Conservation (phyloP, 2,888 invertebrate species). For the Strigamia crassipes region DNA sequence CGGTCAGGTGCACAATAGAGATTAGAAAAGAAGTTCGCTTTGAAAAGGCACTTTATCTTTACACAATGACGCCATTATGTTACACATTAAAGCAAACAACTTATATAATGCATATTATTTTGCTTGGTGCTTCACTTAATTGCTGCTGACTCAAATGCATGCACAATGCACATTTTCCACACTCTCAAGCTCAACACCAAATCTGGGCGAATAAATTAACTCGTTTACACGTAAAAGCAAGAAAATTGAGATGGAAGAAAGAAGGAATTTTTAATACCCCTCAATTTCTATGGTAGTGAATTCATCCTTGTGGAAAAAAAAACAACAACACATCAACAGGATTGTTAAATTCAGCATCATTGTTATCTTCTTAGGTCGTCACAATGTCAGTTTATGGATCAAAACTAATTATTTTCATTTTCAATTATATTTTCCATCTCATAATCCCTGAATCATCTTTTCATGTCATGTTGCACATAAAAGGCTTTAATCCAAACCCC, state of each 20-base stretch:
- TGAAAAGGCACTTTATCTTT: constrained; percentile 9
- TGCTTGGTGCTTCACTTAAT: constrained; percentile 15
- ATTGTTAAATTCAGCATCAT: no score
- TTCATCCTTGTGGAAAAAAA: neutral
- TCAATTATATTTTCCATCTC: neutral
- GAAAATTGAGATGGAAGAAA: neutral
- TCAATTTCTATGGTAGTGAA: neutral
- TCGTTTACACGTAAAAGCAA: neutral
- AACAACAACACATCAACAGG: no score
- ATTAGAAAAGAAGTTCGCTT: neutral
- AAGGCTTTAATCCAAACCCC: neutral
- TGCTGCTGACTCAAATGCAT: neutral
- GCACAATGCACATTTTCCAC: neutral
- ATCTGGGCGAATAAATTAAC: neutral
- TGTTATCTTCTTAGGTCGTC: no score
- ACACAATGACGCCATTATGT: constrained; percentile 16
- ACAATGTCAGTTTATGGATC: no score
- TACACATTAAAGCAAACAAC: neutral
- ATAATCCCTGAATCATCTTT: neutral
- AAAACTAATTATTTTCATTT: neutral
- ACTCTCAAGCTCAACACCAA: neutral
- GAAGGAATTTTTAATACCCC: neutral
- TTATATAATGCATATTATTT: constrained; percentile 2
- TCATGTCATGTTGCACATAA: neutral
- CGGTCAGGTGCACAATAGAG: constrained; percentile 5